These are phyloP conservation scores for Pavo muticus DNA, from an alignment of 2,113 vertebrate species.

Conservation along the genomic window DNA sequence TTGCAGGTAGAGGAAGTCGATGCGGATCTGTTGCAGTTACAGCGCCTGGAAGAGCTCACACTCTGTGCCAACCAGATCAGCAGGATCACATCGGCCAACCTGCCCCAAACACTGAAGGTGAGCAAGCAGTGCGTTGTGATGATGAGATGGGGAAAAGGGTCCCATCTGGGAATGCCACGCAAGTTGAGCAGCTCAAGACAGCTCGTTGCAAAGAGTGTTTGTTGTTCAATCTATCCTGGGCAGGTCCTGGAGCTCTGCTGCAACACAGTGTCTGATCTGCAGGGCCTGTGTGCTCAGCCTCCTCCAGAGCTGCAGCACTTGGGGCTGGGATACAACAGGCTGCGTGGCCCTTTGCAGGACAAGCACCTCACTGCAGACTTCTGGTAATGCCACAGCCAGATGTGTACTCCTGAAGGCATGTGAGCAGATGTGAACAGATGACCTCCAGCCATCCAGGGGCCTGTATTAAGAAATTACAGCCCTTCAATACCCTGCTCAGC, in stretches of 20 bases:
- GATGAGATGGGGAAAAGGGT: neutral
- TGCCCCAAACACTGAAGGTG: slow-evolving; percentile 85
- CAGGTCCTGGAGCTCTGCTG: slow-evolving; percentile 89
- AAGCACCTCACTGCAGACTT: slow-evolving; percentile 67
- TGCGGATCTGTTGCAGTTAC: slow-evolving; percentile 79
- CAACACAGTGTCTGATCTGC: slow-evolving; percentile 78
- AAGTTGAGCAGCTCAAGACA: rapidly evolving
- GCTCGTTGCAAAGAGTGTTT: neutral
- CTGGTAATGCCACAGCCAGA: slow-evolving; percentile 78
- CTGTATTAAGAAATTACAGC: neutral
- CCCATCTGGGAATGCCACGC: neutral
- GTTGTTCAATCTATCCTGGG: neutral
- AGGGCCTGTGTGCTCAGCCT: slow-evolving; percentile 64
- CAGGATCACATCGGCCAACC: slow-evolving; percentile 70
- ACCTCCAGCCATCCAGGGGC: neutral
- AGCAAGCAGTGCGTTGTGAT: rapidly evolving
- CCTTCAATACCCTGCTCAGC: neutral
- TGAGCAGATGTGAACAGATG: neutral
- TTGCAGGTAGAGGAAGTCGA: slow-evolving; percentile 84
- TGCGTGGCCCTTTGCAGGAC: slow-evolving; percentile 70
- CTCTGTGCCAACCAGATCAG: slow-evolving; percentile 85
- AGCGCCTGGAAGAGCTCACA: slow-evolving; percentile 84
- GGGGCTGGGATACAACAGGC: slow-evolving; percentile 82
- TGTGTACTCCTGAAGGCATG: rapidly evolving
- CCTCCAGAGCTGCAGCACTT: slow-evolving; percentile 82